Base-by-base conservation (phyloP, 2,888 invertebrate species). In the Drosophila pseudotalamancana region DNA sequence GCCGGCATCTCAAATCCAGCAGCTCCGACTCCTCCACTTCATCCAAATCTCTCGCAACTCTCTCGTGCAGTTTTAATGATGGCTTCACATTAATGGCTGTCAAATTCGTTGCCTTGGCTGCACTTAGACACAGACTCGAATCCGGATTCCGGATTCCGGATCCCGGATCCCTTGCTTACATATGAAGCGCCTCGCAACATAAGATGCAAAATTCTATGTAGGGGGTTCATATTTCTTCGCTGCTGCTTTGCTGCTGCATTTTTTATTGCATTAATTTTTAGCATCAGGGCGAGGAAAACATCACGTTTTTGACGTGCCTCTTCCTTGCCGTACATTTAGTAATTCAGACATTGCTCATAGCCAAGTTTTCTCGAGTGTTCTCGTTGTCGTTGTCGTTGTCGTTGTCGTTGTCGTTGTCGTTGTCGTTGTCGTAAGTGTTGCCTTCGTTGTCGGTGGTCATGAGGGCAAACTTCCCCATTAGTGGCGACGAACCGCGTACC, bases 1-100 rank as follows among this genome's bases (percentile, higher is more conserved):
- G n/a, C n/a, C n/a, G n/a, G n/a, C n/a, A n/a, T n/a, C n/a, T n/a
- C n/a, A n/a, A n/a, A n/a, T n/a, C n/a, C n/a, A n/a, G n/a, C n/a
- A 37, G 43, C 40, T 14, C 25, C 60, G 32, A 25, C 64, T 53
- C 43, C 39, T 45, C n/a, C 46, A n/a, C 45, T 55, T 45, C 45
- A 63, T 46, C 37, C 21, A 53, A 49, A 55, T 56, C 56, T 57
- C 40, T 18, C 42, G 48, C 53, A 62, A 27, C 46, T 65, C 76
- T 65, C 76, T 79, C 60, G 49, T 85, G 82, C 79, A 85, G 64
- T 86, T 82, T 82, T 82, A 86, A 82, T 82, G 80, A 82, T 74
- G 73, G 57, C 81, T 59, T 69, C 74, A 65, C 49, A 80, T 84
- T 84, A 84, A 84, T 81, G 80, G 66, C 69, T 80, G 80, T 69